phyloP scores from a whole-genome alignment of 2,113 vertebrate genomes.

The Anser cygnoides region DNA sequence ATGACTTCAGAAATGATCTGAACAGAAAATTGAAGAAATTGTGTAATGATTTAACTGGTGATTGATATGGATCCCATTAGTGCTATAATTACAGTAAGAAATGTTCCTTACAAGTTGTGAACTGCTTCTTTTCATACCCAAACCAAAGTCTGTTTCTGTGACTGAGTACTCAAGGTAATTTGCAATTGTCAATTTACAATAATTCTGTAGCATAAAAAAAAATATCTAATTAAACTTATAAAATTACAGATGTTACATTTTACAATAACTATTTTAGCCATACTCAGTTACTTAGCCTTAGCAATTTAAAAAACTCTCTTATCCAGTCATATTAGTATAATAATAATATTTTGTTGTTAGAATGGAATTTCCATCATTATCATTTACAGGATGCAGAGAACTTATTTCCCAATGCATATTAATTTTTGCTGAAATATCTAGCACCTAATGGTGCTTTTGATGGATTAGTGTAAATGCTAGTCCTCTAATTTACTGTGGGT shows the following conservation, averaged over 20 bases:
- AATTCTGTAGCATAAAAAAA: not conserved
- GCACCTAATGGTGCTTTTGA: not conserved
- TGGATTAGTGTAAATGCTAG: not conserved
- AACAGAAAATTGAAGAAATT: not conserved
- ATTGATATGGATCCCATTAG: not conserved
- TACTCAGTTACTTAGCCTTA: not conserved
- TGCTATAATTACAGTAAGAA: not conserved
- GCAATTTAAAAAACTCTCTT: not conserved
- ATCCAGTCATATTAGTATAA: not conserved
- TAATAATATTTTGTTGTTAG: not conserved
- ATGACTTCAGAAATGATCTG: not conserved
- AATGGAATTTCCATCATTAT: not conserved
- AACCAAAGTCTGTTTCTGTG: not conserved
- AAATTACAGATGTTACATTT: not conserved
- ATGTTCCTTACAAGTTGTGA: not conserved
- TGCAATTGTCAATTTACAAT: not conserved
- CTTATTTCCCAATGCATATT: not conserved
- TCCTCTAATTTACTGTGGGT: not conserved
- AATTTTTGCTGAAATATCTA: not conserved
- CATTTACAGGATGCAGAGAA: not conserved
- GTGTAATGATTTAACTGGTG: not conserved
- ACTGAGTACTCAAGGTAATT: not conserved
- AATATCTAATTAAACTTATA: not conserved
- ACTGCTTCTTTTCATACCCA: not conserved
- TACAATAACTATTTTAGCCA: not conserved